phyloP scores from a whole-genome alignment of 2,113 vertebrate genomes.

The Perca flavescens region DNA sequence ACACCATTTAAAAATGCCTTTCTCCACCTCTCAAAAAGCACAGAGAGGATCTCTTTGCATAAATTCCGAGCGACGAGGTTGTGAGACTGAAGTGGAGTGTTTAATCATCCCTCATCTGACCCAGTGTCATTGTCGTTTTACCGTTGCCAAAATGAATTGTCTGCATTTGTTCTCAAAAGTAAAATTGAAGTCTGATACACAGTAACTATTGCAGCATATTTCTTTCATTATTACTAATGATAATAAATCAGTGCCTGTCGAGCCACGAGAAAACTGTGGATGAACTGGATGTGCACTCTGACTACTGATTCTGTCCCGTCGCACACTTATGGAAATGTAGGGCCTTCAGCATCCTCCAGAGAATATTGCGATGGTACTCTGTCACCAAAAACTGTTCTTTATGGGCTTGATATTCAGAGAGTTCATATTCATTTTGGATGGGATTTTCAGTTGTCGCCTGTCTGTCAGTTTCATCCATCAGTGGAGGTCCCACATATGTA shows the following conservation, averaged over 20 bases:
- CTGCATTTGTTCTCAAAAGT: slow-evolving; percentile 70
- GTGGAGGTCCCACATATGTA: not conserved
- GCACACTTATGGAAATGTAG: slow-evolving; percentile 4
- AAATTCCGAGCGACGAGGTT: slow-evolving; percentile 64
- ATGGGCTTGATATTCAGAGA: not conserved
- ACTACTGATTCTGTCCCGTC: slow-evolving; percentile 44
- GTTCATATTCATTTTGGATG: not conserved
- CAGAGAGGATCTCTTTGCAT: slow-evolving; percentile 70
- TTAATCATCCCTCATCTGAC: slow-evolving; percentile 77
- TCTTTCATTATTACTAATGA: slow-evolving; percentile 64
- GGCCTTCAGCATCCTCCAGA: slow-evolving; percentile 3
- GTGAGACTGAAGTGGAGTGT: slow-evolving; percentile 64
- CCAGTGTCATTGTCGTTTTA: slow-evolving; percentile 75
- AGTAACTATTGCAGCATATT: slow-evolving; percentile 53
- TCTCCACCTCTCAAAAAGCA: slow-evolving; percentile 45
- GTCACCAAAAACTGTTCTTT: not conserved
- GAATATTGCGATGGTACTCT: not conserved
- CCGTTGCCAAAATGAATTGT: slow-evolving; percentile 67
- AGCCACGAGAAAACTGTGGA: slow-evolving; percentile 35
- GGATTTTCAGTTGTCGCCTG: not conserved
- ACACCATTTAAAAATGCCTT: slow-evolving; percentile 59
- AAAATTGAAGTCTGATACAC: slow-evolving; percentile 62
- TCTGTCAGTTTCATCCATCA: not conserved
- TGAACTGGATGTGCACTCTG: slow-evolving; percentile 29
- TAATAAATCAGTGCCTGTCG: slow-evolving; percentile 62